Conservation (phyloP, 2,888 invertebrate genomes). For the Hyalella azteca region DNA sequence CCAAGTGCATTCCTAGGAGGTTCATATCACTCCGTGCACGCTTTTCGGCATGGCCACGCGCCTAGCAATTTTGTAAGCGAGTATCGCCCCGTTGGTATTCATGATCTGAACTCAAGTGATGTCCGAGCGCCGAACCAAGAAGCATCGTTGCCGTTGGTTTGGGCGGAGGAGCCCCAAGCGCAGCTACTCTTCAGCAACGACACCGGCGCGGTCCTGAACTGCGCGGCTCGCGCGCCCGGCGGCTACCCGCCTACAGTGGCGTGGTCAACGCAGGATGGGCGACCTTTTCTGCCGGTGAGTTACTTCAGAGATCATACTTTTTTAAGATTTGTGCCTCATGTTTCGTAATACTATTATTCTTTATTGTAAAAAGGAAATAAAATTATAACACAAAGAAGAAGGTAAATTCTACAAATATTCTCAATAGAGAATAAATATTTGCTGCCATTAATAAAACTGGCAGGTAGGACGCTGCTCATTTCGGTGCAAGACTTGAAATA, state of each 20-base stretch:
- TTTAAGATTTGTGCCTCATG: not conserved
- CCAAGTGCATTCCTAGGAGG: not conserved
- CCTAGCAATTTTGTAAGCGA: not conserved
- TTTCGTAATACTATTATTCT: not conserved
- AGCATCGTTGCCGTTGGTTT: not conserved
- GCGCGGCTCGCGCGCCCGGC: not conserved
- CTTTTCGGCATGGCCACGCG: not conserved
- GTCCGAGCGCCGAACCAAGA: not conserved
- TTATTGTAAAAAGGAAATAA: not conserved
- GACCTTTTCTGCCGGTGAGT: slow-evolving; percentile 24
- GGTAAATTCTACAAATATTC: no score
- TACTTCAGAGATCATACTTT: not conserved
- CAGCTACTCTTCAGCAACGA: slow-evolving; percentile 28
- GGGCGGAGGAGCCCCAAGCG: slow-evolving; percentile 9
- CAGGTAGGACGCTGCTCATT: not conserved
- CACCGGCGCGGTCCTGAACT: not conserved
- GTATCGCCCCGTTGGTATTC: not conserved
- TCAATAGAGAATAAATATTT: no score
- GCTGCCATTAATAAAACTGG: no score
- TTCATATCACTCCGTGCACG: not conserved
- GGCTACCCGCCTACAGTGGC: not conserved
- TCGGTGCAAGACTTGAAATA: no score
- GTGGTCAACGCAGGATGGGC: slow-evolving; percentile 4
- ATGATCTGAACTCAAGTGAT: not conserved
- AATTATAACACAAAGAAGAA: no score